Percentiles rank a stretch among this genome's conserved stretches.
Conservation (phyloP, 53 echinoderm and acorn worm genomes). For the Mesocentrotus franciscanus region DNA sequence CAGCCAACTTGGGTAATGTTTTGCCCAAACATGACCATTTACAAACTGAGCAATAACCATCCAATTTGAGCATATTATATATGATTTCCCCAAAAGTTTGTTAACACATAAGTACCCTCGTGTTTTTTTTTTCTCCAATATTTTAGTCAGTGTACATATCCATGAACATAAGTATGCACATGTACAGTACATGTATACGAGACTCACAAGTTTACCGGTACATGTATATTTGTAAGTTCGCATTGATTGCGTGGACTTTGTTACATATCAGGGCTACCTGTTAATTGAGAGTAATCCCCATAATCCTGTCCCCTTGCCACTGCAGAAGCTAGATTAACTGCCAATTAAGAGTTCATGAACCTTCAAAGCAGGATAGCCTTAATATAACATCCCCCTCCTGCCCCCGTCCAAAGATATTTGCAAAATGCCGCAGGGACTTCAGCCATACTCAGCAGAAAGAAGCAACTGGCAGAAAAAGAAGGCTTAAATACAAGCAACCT, state of each 20-base stretch:
- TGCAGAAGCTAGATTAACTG: slow-evolving; percentile 24
- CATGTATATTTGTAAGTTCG: no score
- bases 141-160: no score
- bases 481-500: neutral
- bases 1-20: no score
- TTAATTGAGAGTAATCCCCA: neutral
- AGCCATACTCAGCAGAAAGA: neutral
- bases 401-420: neutral
- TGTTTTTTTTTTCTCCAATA: no score
- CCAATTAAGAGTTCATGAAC: slow-evolving; percentile 14
- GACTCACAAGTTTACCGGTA: no score
- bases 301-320: neutral
- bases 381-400: slow-evolving; percentile 14
- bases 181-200: no score
- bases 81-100: no score
- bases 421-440: neutral
- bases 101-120: no score
- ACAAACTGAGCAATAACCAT: no score
- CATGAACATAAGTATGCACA: no score
- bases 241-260: neutral
- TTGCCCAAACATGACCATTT: no score
- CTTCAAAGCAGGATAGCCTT: neutral
- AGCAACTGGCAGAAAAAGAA: neutral
- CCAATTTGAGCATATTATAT: no score
- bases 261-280: slow-evolving; percentile 3